Conservation (phyloP, 2,888 invertebrate genomes). For the Lochmaea crataegi region DNA sequence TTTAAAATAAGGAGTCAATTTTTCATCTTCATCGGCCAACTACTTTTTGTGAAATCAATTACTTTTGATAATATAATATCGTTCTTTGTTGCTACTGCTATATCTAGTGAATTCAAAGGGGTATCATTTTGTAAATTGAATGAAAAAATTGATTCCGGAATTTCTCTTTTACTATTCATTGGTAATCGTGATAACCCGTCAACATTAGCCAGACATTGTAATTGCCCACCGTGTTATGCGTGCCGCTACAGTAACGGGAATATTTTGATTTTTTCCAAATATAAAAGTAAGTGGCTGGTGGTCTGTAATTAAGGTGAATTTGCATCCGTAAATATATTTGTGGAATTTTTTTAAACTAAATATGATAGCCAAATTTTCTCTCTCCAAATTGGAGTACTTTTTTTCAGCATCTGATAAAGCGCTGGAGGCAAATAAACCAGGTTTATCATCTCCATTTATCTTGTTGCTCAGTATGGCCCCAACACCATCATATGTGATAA, state of each 20-base stretch:
- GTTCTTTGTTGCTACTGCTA: background rate
- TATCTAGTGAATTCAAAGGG: no score
- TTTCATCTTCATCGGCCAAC: slow-evolving; percentile 34
- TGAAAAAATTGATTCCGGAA: background rate
- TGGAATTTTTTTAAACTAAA: slow-evolving; percentile 34
- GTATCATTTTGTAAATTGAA: no score
- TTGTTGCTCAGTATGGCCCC: slow-evolving; percentile 43
- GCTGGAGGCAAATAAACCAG: slow-evolving; percentile 33
- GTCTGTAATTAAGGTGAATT: slow-evolving; percentile 37
- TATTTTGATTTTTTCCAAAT: slow-evolving; percentile 44
- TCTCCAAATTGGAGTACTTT: slow-evolving; percentile 36
- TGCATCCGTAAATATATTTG: slow-evolving; percentile 25
- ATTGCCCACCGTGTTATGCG: no score
- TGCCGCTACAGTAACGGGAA: slow-evolving; percentile 25
- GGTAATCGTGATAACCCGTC: background rate
- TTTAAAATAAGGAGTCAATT: slow-evolving; percentile 31
- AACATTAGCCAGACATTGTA: background rate
- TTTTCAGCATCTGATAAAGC: slow-evolving; percentile 27
- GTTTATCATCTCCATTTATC: slow-evolving; percentile 31
- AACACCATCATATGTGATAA: no score
- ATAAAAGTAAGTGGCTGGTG: slow-evolving; percentile 45
- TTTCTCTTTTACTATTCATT: background rate
- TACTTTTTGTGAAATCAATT: slow-evolving; percentile 35
- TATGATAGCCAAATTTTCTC: slow-evolving; percentile 31
- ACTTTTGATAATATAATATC: background rate